Conservation (phyloP, 2,888 invertebrate species). For the Busseola fusca region DNA sequence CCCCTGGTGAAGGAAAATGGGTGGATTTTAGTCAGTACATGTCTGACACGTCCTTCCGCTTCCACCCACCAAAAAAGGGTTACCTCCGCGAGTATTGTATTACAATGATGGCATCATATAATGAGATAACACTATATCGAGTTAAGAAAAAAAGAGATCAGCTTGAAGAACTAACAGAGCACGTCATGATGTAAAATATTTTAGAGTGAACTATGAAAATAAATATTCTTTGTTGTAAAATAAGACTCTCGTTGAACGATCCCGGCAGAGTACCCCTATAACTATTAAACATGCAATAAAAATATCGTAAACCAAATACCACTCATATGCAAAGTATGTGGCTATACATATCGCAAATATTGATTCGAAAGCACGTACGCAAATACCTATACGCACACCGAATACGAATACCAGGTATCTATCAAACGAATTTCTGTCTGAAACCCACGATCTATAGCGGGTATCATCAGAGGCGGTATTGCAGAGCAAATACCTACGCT, state of each 20-base stretch:
- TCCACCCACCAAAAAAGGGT: no score
- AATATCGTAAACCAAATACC: neutral
- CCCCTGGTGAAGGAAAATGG: no score
- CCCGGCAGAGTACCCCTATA: neutral
- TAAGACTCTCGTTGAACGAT: neutral
- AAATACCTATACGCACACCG: conserved; percentile 1
- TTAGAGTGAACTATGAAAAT: neutral
- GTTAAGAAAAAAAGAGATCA: neutral
- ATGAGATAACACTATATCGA: neutral
- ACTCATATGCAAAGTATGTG: neutral
- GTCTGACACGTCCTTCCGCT: no score
- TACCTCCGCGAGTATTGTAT: neutral
- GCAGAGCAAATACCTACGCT: conserved; percentile 36
- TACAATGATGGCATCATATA: neutral
- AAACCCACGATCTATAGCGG: conserved; percentile 7
- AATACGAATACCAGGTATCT: conserved; percentile 22
- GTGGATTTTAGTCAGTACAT: no score
- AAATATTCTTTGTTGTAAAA: neutral
- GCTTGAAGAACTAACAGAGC: neutral
- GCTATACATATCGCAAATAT: conserved; percentile 1
- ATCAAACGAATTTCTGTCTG: conserved; percentile 21
- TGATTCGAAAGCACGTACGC: conserved; percentile 10
- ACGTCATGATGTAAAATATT: neutral
- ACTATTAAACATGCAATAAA: neutral
- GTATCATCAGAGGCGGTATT: conserved; percentile 19